A percentile compares a stretch with the other conserved stretches of the same genome.
These are phyloP conservation scores for Andricus grossulariae DNA, from an alignment of 1,140 invertebrate genomes.

Conservation along the genomic window DNA sequence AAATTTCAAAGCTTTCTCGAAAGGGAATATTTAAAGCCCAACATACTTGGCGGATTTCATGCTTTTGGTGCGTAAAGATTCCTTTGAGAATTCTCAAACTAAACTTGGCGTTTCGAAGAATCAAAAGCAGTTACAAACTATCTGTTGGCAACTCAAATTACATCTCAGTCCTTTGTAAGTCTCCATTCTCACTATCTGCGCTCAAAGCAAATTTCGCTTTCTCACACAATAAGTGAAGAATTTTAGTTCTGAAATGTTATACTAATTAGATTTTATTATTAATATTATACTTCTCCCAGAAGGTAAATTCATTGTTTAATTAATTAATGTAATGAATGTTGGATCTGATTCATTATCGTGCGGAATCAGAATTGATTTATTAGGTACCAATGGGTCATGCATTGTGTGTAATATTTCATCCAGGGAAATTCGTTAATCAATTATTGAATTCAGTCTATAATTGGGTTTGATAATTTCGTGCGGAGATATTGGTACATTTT, in stretches of 20 bases:
- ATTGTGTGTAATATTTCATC: neutral
- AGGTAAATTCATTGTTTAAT: too few relatives aligned
- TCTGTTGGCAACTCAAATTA: neutral
- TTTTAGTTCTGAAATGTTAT: too few relatives aligned
- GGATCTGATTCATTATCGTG: too few relatives aligned
- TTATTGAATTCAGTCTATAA: neutral
- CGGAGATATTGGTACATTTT: too few relatives aligned
- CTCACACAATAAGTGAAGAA: too few relatives aligned
- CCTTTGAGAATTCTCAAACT: constrained; percentile 12
- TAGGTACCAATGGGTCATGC: neutral
- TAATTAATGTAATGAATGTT: too few relatives aligned
- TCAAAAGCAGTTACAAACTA: neutral
- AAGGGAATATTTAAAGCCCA: constrained; percentile 14
- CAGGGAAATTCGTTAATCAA: neutral
- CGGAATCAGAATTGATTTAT: neutral
- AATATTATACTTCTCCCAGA: too few relatives aligned
- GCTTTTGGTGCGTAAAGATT: neutral
- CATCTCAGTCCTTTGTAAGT: too few relatives aligned
- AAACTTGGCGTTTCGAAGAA: neutral
- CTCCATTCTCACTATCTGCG: too few relatives aligned
- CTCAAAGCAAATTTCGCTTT: too few relatives aligned
- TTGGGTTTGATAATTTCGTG: neutral
- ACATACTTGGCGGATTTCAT: constrained; percentile 5
- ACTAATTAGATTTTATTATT: too few relatives aligned
- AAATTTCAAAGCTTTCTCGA: neutral